Conservation (phyloP, 1,140 invertebrate genomes). For the Zaprionus vittiger region DNA sequence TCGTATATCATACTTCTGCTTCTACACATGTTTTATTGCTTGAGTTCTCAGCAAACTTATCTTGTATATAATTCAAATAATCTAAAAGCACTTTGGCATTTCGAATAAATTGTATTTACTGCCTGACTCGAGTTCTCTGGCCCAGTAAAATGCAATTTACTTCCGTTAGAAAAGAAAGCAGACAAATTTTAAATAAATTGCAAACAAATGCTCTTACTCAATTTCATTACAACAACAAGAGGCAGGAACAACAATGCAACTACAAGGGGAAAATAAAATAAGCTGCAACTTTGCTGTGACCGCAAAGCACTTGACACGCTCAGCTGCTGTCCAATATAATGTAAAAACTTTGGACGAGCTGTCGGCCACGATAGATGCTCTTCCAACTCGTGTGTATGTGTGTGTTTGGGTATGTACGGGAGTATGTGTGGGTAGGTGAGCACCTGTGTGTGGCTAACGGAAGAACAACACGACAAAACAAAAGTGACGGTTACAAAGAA, state of each 20-base stretch:
- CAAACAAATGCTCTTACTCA: slow-evolving; percentile 76
- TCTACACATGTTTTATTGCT: too few relatives aligned
- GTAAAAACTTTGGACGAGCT: slow-evolving; percentile 43
- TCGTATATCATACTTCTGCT: too few relatives aligned
- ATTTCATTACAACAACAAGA: slow-evolving; percentile 31
- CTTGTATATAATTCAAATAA: slow-evolving; percentile 57
- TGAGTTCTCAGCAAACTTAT: too few relatives aligned
- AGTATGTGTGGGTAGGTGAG: not conserved
- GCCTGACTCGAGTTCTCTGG: not conserved
- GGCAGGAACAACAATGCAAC: slow-evolving; percentile 25
- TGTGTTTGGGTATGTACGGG: not conserved
- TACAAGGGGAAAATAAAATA: slow-evolving; percentile 47
- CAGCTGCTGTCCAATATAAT: slow-evolving; percentile 72
- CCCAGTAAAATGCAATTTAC: slow-evolving; percentile 52
- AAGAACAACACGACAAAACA: slow-evolving; percentile 5
- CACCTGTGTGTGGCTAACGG: not conserved
- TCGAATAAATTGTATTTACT: slow-evolving; percentile 35
- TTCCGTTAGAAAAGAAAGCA: slow-evolving; percentile 43
- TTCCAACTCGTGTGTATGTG: not conserved
- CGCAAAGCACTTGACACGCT: slow-evolving; percentile 78
- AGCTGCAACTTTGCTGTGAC: slow-evolving; percentile 60
- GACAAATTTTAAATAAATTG: slow-evolving; percentile 73
- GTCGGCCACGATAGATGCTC: not conserved
- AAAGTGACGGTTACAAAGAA: slow-evolving; percentile 2
- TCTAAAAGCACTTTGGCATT: slow-evolving; percentile 45